A percentile compares a stretch with the other conserved stretches of the same genome.
phyloP scores from a whole-genome alignment of 53 echinoderm and acorn worm genomes.

The Holothuria scabra region DNA sequence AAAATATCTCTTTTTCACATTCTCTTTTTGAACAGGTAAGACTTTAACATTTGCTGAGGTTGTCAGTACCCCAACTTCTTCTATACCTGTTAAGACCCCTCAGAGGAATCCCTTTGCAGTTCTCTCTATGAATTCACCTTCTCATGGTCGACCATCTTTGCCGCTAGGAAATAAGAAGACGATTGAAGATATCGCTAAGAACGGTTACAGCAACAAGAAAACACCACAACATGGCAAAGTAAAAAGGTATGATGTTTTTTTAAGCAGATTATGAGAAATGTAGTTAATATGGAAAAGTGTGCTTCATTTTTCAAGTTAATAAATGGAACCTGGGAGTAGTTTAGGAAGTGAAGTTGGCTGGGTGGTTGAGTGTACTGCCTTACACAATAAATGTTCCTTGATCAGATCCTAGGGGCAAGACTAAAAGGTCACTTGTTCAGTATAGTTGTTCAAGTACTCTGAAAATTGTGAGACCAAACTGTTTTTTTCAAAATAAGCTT shows the following conservation, averaged over 20 bases:
- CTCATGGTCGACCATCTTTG: constrained; percentile 24
- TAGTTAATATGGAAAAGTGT: too few relatives aligned
- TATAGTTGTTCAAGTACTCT: too few relatives aligned
- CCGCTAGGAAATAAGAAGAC: not conserved
- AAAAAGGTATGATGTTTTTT: constrained; percentile 10
- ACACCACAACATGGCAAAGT: constrained; percentile 32
- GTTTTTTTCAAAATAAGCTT: too few relatives aligned
- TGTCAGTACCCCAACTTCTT: constrained; percentile 52
- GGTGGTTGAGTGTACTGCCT: too few relatives aligned
- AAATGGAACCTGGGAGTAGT: too few relatives aligned
- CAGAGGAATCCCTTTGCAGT: constrained; percentile 57
- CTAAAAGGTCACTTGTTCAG: too few relatives aligned
- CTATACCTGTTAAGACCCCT: not conserved
- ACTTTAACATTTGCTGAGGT: constrained; percentile 60
- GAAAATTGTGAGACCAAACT: too few relatives aligned
- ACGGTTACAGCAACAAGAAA: constrained; percentile 4
- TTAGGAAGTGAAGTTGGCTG: too few relatives aligned
- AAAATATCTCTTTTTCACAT: too few relatives aligned
- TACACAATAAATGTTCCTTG: too few relatives aligned
- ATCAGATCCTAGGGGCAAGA: too few relatives aligned
- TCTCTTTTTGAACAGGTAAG: constrained; percentile 35
- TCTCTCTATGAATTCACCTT: constrained; percentile 62
- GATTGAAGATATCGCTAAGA: not conserved
- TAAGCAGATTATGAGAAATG: not conserved
- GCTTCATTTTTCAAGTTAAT: too few relatives aligned